These are phyloP conservation scores for Dione juno DNA, from an alignment of 2,888 invertebrate species.

Conservation along the genomic window DNA sequence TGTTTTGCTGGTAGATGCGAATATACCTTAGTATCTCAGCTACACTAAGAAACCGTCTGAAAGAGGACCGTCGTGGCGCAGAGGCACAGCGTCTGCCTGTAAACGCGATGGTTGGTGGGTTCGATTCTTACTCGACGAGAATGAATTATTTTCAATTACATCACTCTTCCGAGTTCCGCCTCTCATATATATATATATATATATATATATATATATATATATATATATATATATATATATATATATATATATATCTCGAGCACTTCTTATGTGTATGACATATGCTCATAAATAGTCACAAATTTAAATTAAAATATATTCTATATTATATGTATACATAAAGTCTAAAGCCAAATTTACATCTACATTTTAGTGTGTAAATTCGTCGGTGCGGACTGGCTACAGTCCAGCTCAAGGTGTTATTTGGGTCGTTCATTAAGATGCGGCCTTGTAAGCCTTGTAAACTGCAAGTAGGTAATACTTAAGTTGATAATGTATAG, in stretches of 20 bases:
- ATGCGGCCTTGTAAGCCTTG: conserved; percentile 45
- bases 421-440: conserved; percentile 45
- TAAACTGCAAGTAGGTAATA: conserved; percentile 41
- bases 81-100: not conserved
- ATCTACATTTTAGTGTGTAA: conserved; percentile 16
- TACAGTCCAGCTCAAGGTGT: conserved; percentile 43
- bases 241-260: too few relatives aligned
- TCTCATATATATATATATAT: too few relatives aligned
- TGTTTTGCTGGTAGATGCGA: not conserved
- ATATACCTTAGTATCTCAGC: not conserved
- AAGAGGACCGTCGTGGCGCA: too few relatives aligned
- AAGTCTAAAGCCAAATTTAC: conserved; percentile 4
- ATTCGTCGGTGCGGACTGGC: conserved; percentile 36
- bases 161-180: too few relatives aligned
- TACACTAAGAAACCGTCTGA: too few relatives aligned
- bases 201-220: too few relatives aligned
- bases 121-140: not conserved
- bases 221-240: too few relatives aligned
- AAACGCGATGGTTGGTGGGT: too few relatives aligned
- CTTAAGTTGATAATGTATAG: conserved; percentile 33
- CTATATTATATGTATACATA: not conserved
- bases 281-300: too few relatives aligned
- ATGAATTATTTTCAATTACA: not conserved
- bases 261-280: too few relatives aligned
- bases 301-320: not conserved